These are phyloP conservation scores for Eulemur macaco DNA, from an alignment of 2,113 vertebrate species.

Conservation along the genomic window DNA sequence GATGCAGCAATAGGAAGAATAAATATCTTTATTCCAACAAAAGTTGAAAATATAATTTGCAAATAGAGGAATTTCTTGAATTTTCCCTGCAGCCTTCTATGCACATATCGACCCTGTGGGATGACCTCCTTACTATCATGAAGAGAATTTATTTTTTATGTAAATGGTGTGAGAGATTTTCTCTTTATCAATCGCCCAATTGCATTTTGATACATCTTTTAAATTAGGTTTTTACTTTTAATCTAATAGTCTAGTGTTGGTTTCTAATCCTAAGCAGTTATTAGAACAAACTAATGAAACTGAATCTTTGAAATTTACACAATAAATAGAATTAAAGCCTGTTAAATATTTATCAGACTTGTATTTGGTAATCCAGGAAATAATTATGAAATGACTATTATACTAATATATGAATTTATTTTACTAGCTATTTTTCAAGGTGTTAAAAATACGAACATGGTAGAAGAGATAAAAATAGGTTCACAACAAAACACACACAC, in stretches of 20 bases:
- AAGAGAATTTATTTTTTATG: neutral
- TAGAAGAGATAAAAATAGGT: neutral
- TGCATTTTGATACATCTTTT: neutral
- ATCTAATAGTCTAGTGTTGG: neutral
- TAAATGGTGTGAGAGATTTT: neutral
- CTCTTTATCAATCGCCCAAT: neutral
- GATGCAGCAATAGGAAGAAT: neutral
- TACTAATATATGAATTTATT: neutral
- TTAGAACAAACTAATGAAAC: neutral
- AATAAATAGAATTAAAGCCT: neutral
- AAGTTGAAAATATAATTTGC: neutral
- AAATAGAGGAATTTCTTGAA: neutral
- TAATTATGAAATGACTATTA: neutral
- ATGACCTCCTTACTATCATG: neutral
- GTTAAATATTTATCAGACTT: neutral
- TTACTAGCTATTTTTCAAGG: neutral
- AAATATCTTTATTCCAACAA: neutral
- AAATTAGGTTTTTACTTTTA: neutral
- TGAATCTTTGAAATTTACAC: neutral
- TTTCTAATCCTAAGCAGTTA: neutral
- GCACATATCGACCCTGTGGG: neutral
- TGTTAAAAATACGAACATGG: neutral
- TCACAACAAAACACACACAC: neutral
- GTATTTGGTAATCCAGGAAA: neutral
- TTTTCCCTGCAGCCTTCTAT: neutral